Evolutionary conservation across 2,113 vertebrate genomes (phyloP).

Genomic region (Megaceryle torquata): DNA sequence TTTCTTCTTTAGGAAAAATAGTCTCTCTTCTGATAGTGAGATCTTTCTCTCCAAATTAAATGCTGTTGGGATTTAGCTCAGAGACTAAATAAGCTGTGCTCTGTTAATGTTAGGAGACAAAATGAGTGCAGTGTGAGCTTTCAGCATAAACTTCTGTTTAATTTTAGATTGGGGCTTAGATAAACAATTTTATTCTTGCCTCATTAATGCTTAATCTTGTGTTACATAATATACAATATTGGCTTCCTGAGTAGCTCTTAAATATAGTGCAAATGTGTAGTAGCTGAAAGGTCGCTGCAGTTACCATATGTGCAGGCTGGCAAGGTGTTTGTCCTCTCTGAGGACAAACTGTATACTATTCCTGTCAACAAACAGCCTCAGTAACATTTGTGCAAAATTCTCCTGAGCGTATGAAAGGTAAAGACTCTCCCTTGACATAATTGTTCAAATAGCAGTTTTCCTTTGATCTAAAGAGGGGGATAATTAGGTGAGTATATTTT

Average conservation of each 20-base stretch:
- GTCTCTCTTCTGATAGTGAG: background rate
- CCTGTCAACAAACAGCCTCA: background rate
- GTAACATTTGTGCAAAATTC: background rate
- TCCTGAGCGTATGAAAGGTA: background rate
- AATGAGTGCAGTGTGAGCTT: conserved; percentile 13
- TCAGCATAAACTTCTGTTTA: conserved; percentile 61
- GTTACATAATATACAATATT: conserved; percentile 62
- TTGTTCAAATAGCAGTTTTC: conserved; percentile 3
- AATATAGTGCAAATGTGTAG: background rate
- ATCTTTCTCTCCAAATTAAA: background rate
- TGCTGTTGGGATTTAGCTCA: background rate
- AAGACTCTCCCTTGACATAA: background rate
- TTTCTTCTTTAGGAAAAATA: conserved; percentile 24
- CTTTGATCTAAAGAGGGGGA: background rate
- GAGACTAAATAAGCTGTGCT: conserved; percentile 33
- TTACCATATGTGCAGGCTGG: background rate
- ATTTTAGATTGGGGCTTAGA: conserved; percentile 63
- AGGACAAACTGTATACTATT: background rate
- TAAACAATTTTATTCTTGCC: conserved; percentile 67
- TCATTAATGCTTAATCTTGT: conserved; percentile 69
- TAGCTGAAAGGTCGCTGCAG: background rate
- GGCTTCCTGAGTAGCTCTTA: conserved; percentile 47
- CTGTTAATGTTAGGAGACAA: conserved; percentile 40
- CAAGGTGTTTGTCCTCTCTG: background rate
- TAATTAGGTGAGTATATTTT: conserved; percentile 5